Evolutionary conservation across 2,888 invertebrate genomes (phyloP).

Genomic region (Ctena decussata): DNA sequence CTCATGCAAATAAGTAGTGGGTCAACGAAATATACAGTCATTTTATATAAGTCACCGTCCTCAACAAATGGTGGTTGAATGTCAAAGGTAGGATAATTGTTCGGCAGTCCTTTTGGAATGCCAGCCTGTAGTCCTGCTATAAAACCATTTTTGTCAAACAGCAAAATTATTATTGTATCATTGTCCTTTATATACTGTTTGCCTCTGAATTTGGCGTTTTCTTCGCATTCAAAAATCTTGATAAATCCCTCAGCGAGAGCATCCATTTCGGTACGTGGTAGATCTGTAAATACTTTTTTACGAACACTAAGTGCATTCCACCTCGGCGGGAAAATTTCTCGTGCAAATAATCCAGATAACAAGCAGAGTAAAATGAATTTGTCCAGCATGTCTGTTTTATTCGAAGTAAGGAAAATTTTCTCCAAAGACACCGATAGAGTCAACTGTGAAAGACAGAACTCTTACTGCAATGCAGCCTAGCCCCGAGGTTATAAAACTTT

Average conservation of each 20-base stretch:
- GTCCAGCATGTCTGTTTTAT: no score
- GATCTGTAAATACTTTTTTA: neutral
- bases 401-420: no score
- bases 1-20: neutral
- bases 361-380: neutral
- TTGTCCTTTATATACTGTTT: conserved; percentile 15
- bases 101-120: neutral
- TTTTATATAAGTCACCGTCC: conserved; percentile 1
- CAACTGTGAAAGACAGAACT: no score
- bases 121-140: conserved; percentile 16
- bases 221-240: neutral
- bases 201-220: neutral
- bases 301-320: conserved; percentile 3
- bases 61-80: neutral
- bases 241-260: conserved; percentile 1
- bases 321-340: neutral
- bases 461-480: no score
- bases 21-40: conserved; percentile 11
- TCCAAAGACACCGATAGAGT: no score
- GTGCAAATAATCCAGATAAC: neutral
- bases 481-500: no score
- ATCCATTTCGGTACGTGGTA: conserved; percentile 8
- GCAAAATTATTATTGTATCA: neutral
- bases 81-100: neutral
- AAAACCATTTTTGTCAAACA: conserved; percentile 1